Percentiles rank a stretch among this genome's conserved stretches.
phyloP scores from a whole-genome alignment of 2,113 vertebrate genomes.

The Nesoenas mayeri region DNA sequence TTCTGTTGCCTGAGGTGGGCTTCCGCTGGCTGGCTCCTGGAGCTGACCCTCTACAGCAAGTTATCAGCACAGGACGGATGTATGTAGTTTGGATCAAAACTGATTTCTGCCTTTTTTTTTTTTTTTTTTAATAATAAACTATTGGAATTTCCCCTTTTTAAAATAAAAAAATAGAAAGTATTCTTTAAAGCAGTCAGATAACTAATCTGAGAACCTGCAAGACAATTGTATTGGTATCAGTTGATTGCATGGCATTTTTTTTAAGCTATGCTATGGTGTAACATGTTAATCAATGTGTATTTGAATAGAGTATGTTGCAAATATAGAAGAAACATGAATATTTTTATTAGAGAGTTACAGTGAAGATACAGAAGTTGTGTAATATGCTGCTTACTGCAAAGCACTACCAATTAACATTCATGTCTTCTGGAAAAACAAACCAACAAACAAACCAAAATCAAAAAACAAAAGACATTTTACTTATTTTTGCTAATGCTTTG shows the following conservation, averaged over 20 bases:
- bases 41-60: not conserved
- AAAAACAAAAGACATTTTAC: not conserved
- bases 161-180: not conserved
- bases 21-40: not conserved
- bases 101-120: not conserved
- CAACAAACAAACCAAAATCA: not conserved
- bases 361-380: not conserved
- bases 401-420: not conserved
- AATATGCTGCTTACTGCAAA: not conserved
- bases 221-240: not conserved
- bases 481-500: slow-evolving; percentile 3
- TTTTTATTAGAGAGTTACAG: slow-evolving; percentile 42
- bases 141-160: not conserved
- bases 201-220: not conserved
- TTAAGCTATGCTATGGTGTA: not conserved
- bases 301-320: not conserved
- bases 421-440: not conserved
- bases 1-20: not conserved
- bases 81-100: not conserved
- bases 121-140: not conserved
- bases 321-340: not conserved
- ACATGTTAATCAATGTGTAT: not conserved
- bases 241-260: not conserved
- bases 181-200: not conserved
- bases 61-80: not conserved